Evolutionary conservation across 2,888 invertebrate genomes (phyloP), one percentile per base, ranked within the genome.

Genomic region (Sarcophaga rosellei): DNA sequence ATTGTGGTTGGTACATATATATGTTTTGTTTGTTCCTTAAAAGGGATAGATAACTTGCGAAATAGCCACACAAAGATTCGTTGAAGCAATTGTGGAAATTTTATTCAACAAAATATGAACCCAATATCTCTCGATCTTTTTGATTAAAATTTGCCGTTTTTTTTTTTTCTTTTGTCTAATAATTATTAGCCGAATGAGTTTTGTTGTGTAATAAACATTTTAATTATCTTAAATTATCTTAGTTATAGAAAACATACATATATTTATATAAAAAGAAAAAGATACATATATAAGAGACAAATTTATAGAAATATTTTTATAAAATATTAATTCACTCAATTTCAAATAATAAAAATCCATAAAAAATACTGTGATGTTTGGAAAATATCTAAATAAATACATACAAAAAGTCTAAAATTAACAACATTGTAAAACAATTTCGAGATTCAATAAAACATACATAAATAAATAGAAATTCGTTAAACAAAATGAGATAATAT

Each of bases 131-230:
- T 45, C 8, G 45, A 23, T 70, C 53, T 89, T 90, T 88, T 89
- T 89, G 76, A 85, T 86, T 86, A 89, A 82, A 82, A 88, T 81
- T 83, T 83, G 86, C 84, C 74, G 87, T 35, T 70, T 85, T 81
- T 80, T 83, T 83, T 81, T 69, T 63, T 81, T 84, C 72, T 76
- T 66, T 83, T 73, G 73, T 59, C 84, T 84, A 70, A 69, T 63
- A 69, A 23, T 62, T 73, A 21, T 61, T 44, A 17, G n/a, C 44
- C n/a, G 61, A 61, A 75, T 80, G 81, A 77, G 76, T 61, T 66
- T 81, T 80, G 84, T 80, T 86, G 20, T 1, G 88, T 88, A 89
- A 89, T 80, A 85, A 88, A 89, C 88, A 89, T 87, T 88, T 89
- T 86, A 78, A 74, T 85, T 87, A 77, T 76, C 81, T 85, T 74